Evolutionary conservation across 2,113 vertebrate species (phyloP).

Genomic region (Helogale parvula): DNA sequence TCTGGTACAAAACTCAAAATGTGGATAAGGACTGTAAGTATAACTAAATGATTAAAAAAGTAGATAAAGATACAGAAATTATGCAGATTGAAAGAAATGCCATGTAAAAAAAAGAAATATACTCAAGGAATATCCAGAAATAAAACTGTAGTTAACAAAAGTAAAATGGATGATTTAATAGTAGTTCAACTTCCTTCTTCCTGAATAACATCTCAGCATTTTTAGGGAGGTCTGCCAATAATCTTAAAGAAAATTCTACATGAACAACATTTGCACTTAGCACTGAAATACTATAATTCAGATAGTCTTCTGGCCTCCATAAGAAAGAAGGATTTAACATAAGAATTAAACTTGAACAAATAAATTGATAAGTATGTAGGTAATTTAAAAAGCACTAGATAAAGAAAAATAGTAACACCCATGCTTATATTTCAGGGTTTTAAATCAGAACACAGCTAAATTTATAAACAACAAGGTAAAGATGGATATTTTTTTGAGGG

Average conservation of each 20-base stretch:
- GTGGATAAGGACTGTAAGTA: background rate
- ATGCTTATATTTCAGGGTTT: background rate
- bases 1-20: background rate
- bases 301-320: background rate
- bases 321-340: background rate
- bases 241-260: background rate
- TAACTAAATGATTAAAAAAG: background rate
- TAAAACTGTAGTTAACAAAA: background rate
- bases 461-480: background rate
- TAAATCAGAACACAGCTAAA: background rate
- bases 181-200: background rate
- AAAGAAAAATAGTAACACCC: background rate
- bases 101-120: background rate
- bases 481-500: background rate
- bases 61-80: background rate
- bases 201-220: background rate
- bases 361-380: background rate
- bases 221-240: background rate
- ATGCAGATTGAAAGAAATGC: background rate
- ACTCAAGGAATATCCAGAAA: background rate
- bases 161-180: background rate
- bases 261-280: background rate
- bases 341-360: background rate
- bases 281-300: background rate
- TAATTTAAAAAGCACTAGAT: background rate